Conservation (phyloP, 2,113 vertebrate species). For the Pangasianodon hypophthalmus region DNA sequence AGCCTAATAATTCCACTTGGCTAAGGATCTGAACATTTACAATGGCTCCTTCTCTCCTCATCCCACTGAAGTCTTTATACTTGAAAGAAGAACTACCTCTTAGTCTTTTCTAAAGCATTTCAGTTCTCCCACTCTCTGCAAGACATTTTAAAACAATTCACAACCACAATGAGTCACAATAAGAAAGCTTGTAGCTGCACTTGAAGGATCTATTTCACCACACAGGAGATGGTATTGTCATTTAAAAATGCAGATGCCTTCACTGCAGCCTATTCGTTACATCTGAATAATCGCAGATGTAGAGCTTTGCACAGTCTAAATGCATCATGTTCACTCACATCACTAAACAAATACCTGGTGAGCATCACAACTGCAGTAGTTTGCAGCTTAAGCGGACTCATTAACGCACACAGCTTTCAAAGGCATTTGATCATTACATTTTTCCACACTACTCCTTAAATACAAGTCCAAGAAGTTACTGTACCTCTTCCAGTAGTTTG, state of each 20-base stretch:
- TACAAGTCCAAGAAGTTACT: neutral
- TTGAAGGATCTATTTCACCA: conserved; percentile 59
- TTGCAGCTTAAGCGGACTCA: conserved; percentile 8
- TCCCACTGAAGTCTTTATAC: conserved; percentile 6
- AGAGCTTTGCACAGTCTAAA: neutral
- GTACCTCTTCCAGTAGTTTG: conserved; percentile 46
- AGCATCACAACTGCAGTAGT: neutral
- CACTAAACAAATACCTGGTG: neutral
- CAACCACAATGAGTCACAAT: conserved; percentile 65
- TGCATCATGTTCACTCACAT: neutral
- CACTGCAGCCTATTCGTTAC: conserved; percentile 20
- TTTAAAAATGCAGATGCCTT: conserved; percentile 45
- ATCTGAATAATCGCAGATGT: conserved; percentile 40
- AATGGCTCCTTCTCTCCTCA: conserved; percentile 9
- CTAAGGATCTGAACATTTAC: conserved; percentile 16
- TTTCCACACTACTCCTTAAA: conserved; percentile 41
- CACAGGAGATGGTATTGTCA: conserved; percentile 57
- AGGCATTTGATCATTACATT: conserved; percentile 38
- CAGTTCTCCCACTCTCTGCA: conserved; percentile 41
- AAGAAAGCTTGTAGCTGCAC: conserved; percentile 56
- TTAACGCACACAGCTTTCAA: conserved; percentile 22
- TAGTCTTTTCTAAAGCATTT: conserved; percentile 28
- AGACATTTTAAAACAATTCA: conserved; percentile 66
- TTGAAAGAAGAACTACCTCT: conserved; percentile 48
- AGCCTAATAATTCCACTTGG: neutral